Base-by-base conservation (phyloP, 1,140 invertebrate species). In the Eulimnadia texana region DNA sequence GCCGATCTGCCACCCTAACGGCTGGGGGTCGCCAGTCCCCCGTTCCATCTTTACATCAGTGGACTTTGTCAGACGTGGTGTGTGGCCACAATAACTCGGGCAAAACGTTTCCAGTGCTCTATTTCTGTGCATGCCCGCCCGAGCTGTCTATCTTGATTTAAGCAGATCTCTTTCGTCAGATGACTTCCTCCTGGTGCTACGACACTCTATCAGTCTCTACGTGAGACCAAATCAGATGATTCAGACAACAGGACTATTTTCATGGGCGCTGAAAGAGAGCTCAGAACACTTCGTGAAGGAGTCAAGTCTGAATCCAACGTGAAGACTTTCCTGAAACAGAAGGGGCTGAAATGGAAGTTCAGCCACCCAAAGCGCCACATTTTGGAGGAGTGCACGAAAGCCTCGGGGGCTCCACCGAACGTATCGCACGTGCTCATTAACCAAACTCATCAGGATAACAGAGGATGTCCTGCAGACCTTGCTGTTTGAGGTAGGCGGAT, bases 381-480 rank as follows among this genome's bases (percentile, higher is more conserved):
- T 72, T 76, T 58, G 74, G 73, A 16, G 74, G 72, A 23, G 27
- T 74, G 22, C 74, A 72, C 68, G 75, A 77, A 63, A 65, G 68
- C 2, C 70, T 64, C 0, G 68, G 76, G 0, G 24, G 61, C n/a
- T 51, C 33, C 9, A 60, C 64, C 16, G 54, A 66, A 23, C 63
- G 66, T 42, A 42, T 42, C 33, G 33, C 33, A 9, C 16, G 6
- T 42, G 6, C 6, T 42, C 16, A 42, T 16, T 42, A 42, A 9
- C 16, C 33, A 53, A 53, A 16, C 52, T 24, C 3, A 29, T 29
- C 6, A 13, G 22, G 19, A 29, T 52, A 20, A 50, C 58, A 0
- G 58, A 60, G 49, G 58, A 60, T 24, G 24, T 28, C 23, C 58
- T 60, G 11, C n/a, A n/a, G 11, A 60, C 47, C 2, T 50, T 47